These are phyloP conservation scores for Coreius guichenoti DNA, from an alignment of 2,797 vertebrate species.

Conservation along the genomic window DNA sequence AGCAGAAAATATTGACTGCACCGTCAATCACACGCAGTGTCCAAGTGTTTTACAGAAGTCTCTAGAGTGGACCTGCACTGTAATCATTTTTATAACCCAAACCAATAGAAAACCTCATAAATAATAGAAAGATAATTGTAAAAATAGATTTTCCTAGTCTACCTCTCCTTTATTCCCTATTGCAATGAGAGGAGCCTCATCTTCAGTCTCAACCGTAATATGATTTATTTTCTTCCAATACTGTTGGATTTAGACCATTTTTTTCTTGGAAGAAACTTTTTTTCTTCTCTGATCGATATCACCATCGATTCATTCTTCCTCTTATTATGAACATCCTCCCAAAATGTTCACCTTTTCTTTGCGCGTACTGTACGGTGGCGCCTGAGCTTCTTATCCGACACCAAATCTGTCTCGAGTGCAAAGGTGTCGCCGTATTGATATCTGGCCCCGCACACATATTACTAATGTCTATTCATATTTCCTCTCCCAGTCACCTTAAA, in stretches of 20 bases:
- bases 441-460: conserved; percentile 33
- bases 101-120: conserved; percentile 38
- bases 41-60: neutral
- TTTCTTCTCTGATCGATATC: conserved; percentile 41
- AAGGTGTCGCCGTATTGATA: conserved; percentile 42
- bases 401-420: conserved; percentile 26
- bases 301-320: conserved; percentile 38
- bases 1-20: neutral
- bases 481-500: conserved; percentile 45
- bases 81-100: conserved; percentile 40
- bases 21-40: conserved; percentile 2
- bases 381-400: conserved; percentile 29
- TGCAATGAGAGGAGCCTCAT: conserved; percentile 29
- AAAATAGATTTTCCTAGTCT: conserved; percentile 33
- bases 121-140: conserved; percentile 38
- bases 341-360: conserved; percentile 44
- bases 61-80: neutral
- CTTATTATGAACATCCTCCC: conserved; percentile 39
- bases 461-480: conserved; percentile 50
- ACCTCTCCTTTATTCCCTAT: neutral
- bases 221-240: conserved; percentile 48
- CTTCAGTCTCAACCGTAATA: conserved; percentile 32
- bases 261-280: conserved; percentile 25
- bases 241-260: conserved; percentile 22
- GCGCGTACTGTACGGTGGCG: neutral